A percentile compares a stretch with the other conserved stretches of the same genome.
Conservation (phyloP, 2,797 vertebrate genomes). For the Xerus rutilus region DNA sequence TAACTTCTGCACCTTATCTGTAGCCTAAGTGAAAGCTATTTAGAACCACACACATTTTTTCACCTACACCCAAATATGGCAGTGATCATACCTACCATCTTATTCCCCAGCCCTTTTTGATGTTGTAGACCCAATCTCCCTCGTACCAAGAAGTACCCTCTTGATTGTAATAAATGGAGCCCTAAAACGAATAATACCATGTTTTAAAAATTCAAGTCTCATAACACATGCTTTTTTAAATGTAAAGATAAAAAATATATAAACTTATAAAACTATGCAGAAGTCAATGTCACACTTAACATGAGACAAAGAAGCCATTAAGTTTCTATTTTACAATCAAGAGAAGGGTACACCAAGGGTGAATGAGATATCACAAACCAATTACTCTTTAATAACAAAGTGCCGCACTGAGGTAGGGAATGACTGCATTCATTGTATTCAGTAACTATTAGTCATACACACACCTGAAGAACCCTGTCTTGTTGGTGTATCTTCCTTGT, state of each 20-base stretch:
- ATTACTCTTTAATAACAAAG: background rate
- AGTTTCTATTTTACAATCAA: background rate
- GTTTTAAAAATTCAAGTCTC: constrained; percentile 9
- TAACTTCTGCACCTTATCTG: background rate
- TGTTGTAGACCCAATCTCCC: constrained; percentile 94
- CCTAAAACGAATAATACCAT: constrained; percentile 87
- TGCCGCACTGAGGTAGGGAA: rapidly evolving
- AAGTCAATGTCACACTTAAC: background rate
- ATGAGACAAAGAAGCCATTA: rapidly evolving
- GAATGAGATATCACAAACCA: background rate
- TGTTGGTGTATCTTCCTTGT: background rate
- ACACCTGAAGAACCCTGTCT: background rate
- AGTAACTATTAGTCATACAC: background rate
- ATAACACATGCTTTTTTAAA: background rate
- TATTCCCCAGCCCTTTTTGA: constrained; percentile 92
- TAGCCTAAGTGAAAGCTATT: background rate
- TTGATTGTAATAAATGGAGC: constrained; percentile 91
- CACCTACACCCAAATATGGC: rapidly evolving
- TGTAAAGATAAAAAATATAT: background rate
- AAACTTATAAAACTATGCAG: background rate
- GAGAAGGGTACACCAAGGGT: background rate
- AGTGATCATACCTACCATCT: constrained; percentile 89
- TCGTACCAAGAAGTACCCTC: constrained; percentile 94
- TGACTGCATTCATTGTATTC: rapidly evolving
- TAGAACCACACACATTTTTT: rapidly evolving